These are phyloP conservation scores for Schizopygopsis pylzovi DNA, from an alignment of 2,797 vertebrate genomes.

Conservation along the genomic window DNA sequence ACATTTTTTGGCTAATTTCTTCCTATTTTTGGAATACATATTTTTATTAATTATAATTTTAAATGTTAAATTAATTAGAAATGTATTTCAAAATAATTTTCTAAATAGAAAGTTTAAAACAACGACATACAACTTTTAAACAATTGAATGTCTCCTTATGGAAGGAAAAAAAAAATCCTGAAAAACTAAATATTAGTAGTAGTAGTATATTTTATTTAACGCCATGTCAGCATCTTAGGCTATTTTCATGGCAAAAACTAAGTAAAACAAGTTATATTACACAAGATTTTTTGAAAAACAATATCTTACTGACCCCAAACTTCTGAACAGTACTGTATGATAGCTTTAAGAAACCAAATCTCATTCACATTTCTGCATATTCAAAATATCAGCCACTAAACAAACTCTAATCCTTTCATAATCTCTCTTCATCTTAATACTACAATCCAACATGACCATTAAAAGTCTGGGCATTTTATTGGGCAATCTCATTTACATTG, in stretches of 20 bases:
- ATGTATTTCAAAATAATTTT: no score
- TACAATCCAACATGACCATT: conserved; percentile 24
- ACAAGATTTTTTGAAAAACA: no score
- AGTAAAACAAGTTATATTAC: no score
- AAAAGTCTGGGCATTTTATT: conserved; percentile 18
- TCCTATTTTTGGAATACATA: background rate
- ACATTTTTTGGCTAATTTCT: no score
- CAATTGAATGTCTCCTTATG: background rate
- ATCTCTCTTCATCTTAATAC: conserved; percentile 18
- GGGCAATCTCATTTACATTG: conserved; percentile 9
- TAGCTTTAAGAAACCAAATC: background rate
- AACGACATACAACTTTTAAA: background rate
- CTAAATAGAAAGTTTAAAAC: background rate
- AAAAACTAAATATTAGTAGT: background rate
- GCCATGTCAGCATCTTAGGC: no score
- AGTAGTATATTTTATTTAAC: no score
- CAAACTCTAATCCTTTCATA: no score
- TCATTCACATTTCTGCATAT: background rate
- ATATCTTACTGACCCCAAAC: conserved; percentile 24
- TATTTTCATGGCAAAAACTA: no score
- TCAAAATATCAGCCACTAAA: background rate
- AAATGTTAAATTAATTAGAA: background rate
- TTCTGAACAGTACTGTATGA: background rate
- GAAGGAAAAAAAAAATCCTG: background rate
- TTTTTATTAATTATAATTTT: background rate